phyloP scores from a whole-genome alignment of 30 jellyfish, hydroid and myxozoan species.

The Hydra vulgaris region DNA sequence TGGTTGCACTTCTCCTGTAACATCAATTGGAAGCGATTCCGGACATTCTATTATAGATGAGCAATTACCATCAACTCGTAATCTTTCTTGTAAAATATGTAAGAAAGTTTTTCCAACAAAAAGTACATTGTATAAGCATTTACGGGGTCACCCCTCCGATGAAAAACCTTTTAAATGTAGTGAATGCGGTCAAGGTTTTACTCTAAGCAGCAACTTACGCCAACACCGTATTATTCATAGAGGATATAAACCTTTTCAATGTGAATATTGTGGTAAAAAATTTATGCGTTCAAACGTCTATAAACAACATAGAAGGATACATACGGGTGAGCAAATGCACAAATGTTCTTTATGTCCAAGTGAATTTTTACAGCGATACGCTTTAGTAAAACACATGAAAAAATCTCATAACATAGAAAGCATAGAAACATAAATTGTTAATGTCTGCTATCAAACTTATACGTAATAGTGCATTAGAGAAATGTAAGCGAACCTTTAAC shows the following conservation, averaged over 20 bases:
- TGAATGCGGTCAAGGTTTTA: constrained; percentile 98
- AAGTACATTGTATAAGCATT: constrained; percentile 82
- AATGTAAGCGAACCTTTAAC: no score
- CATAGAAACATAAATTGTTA: constrained; percentile 33
- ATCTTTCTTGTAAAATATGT: constrained; percentile 83
- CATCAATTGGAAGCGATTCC: constrained; percentile 24
- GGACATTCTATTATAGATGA: constrained; percentile 13
- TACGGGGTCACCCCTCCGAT: constrained; percentile 95
- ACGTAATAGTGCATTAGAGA: no score
- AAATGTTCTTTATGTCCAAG: constrained; percentile 94
- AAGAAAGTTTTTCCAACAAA: constrained; percentile 81
- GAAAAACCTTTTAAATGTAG: constrained; percentile 96
- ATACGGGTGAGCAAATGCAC: constrained; percentile 98
- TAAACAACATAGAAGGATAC: constrained; percentile 94
- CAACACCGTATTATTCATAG: constrained; percentile 94
- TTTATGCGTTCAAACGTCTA: constrained; percentile 95
- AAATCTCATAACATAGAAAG: constrained; percentile 88
- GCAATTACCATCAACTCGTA: constrained; percentile 38
- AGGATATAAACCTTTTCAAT: constrained; percentile 95
- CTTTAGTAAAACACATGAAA: constrained; percentile 91
- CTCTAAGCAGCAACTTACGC: constrained; percentile 90
- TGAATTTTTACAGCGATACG: constrained; percentile 90
- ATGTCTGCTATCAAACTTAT: no score
- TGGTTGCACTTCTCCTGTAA: background rate
- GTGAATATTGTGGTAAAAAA: constrained; percentile 96